These are phyloP conservation scores for Chlamydotis undulata DNA, from an alignment of 2,113 vertebrate genomes.

Conservation along the genomic window DNA sequence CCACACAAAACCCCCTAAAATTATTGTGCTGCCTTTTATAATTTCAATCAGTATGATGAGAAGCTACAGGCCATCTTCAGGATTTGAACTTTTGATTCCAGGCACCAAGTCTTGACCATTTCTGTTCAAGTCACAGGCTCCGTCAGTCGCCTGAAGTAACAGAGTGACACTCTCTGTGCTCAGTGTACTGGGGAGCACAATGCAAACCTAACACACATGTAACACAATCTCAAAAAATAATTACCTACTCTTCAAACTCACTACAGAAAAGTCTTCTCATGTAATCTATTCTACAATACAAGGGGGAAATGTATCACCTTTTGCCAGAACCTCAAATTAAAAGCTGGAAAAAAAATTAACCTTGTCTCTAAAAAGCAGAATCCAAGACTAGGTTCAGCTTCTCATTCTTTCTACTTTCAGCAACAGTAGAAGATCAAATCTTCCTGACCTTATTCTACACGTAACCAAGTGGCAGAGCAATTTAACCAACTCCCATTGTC, in stretches of 20 bases:
- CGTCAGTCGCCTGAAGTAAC: not conserved
- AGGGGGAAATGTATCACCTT: conserved; percentile 25
- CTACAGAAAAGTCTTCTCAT: conserved; percentile 47
- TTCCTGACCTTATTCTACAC: not conserved
- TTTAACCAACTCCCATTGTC: not conserved
- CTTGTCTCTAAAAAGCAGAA: not conserved
- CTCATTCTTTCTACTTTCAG: not conserved
- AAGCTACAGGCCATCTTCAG: not conserved
- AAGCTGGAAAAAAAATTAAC: not conserved
- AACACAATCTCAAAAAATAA: conserved; percentile 50
- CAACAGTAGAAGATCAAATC: not conserved
- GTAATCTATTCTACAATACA: conserved; percentile 54
- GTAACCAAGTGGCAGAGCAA: not conserved
- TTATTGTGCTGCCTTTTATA: not conserved
- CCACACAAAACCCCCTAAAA: not conserved
- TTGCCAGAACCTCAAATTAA: conserved; percentile 31
- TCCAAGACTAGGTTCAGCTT: not conserved
- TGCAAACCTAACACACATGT: not conserved
- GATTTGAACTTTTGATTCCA: not conserved
- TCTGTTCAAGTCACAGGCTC: not conserved
- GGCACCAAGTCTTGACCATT: not conserved
- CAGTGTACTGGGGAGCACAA: not conserved
- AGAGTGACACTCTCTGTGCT: not conserved
- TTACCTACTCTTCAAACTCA: conserved; percentile 57
- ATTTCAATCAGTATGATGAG: not conserved